phyloP scores from a whole-genome alignment of 2,113 vertebrate species.

The Gnathonemus echidnorhynchus region DNA sequence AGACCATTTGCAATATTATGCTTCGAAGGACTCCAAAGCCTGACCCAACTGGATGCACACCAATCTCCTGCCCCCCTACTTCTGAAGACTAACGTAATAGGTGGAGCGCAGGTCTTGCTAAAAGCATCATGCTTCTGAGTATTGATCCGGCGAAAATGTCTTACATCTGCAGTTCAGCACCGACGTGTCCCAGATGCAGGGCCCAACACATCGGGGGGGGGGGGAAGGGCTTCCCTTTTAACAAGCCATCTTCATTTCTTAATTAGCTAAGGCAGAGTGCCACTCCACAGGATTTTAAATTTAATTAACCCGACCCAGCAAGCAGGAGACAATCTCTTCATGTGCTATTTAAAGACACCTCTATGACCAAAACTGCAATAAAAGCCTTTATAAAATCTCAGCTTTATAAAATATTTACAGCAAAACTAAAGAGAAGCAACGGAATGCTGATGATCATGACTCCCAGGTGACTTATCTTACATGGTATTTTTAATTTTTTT shows the following conservation, averaged over 20 bases:
- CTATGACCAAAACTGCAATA: background rate
- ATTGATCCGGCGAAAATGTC: background rate
- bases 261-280: background rate
- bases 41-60: background rate
- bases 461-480: background rate
- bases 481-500: background rate
- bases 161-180: background rate
- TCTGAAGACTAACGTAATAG: background rate
- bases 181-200: background rate
- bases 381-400: conserved; percentile 16
- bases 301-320: background rate
- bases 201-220: background rate
- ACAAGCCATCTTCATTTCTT: background rate
- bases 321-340: conserved; percentile 4
- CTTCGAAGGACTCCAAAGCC: background rate
- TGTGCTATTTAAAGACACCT: background rate
- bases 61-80: background rate
- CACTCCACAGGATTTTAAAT: conserved; percentile 17
- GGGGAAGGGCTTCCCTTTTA: background rate
- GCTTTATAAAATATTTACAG: conserved; percentile 22
- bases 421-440: conserved; percentile 1
- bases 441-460: background rate
- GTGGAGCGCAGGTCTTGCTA: background rate
- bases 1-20: background rate
- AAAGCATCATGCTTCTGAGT: background rate